Evolutionary conservation across 2,888 invertebrate genomes (phyloP), one percentile per base, ranked within the genome.

Genomic region (Taphrorychus bicolor): DNA sequence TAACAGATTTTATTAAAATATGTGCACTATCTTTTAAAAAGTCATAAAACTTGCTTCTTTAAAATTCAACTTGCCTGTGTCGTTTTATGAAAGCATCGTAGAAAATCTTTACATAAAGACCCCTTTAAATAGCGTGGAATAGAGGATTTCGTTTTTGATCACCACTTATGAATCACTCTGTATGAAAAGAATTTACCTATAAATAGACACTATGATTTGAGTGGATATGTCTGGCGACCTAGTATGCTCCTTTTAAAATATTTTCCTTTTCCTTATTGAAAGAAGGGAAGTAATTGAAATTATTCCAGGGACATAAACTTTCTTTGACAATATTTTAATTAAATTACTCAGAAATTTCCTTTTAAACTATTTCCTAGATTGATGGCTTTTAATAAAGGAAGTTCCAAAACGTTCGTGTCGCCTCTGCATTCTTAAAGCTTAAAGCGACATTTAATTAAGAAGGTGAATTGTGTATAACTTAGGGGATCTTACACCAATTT

Each of bases 301-400:
- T 32, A 11, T 11, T 32, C 32, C 32, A 32, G 32, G 32, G 32
- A 11, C 32, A 32, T 32, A 14, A 48, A 48, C 16, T 18, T 48
- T 48, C 48, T 48, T 21, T 18, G 22, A 51, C 51, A 14, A 19
- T 51, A 51, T 51, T 19, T 22, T 51, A 51, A 51, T 51, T 51
- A 51, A 51, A 51, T 51, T 14, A 18, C 18, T 19, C 21, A 21
- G 21, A 19, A 51, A 51, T 51, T 51, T 51, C 51, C 21, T 54
- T 54, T 32, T 14, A 54, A 54, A 54, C 54, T 54, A 54, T 54
- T 32, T 54, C n/a, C 32, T 54, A 54, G 54, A 54, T 54, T 54
- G 54, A 54, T 54, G 54, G 17, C 32, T 54, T 54, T 54, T 54
- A 54, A 54, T 54, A 54, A 51, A 51, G 51, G 51, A 51, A 54